Base-by-base conservation (phyloP, 2,797 vertebrate genomes). In the Lagodon rhomboides region DNA sequence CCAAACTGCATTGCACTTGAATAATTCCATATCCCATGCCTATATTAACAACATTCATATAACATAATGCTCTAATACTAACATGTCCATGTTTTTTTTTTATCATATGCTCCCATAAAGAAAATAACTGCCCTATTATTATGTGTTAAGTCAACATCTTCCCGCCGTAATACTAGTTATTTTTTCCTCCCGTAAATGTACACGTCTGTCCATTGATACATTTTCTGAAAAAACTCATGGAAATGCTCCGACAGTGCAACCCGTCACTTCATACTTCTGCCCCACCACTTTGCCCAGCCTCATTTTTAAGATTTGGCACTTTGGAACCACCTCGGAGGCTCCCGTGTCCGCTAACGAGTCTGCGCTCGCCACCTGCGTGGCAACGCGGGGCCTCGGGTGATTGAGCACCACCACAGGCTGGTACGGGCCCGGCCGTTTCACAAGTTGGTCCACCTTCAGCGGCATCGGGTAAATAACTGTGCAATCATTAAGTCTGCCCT, bases 371-470 rank as follows among this genome's bases (percentile, higher is more conserved):
- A 44, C 80, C 34, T 82, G 79, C 3, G 53, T 5, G 13, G 94
- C 86, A 0, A 92, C 87, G 62, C 95, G 96, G 2, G 97, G 96
- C 17, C 96, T 97, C 0, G 98, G 97, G 65, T 99, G 98, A 89
- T 99, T 99, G 47, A 99, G 91, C 63, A 99, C 97, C 22, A 99
- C 97, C 79, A 99, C 97, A 0, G 98, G 98, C 87, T 99, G 98
- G 91, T 98, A 95, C 18, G 95, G 96, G 27, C 96, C 94, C 16
- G 98, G 98, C 1, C 93, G 95, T 56, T 96, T 97, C 68, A 98
- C 96, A 62, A 92, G 85, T 62, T 99, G 98, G 86, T 97, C 95
- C 4, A 27, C 87, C 79, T 94, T 97, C 68, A 96, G 89, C 0
- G 98, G 97, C 67, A 95, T 93, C 10, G 97, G 96, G 11, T 87